Percentiles rank a stretch among this genome's conserved stretches.
These are phyloP conservation scores for Scotopteryx bipunctaria DNA, from an alignment of 2,888 invertebrate genomes.

Conservation along the genomic window DNA sequence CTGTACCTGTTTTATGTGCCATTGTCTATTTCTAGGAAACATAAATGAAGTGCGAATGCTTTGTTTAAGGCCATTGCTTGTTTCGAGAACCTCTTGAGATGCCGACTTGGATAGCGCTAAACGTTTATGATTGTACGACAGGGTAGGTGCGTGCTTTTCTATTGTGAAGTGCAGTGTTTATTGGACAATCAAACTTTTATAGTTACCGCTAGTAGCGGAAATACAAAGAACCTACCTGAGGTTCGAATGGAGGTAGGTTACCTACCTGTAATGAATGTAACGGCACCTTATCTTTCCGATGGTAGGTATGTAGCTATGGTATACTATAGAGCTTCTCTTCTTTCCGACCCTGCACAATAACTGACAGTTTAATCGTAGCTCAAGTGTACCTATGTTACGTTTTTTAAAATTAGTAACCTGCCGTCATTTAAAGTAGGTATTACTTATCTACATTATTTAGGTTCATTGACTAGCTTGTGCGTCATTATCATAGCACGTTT, in stretches of 20 bases:
- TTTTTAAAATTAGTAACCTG: neutral
- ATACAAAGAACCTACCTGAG: neutral
- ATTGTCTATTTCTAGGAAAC: constrained; percentile 61
- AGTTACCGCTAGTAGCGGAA: constrained; percentile 1
- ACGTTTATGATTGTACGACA: constrained; percentile 40
- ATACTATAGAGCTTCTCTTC: too few relatives aligned
- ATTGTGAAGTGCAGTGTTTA: constrained; percentile 12
- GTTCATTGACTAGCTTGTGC: constrained; percentile 5
- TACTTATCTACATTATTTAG: neutral
- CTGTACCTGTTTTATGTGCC: constrained; percentile 60
- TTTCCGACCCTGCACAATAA: too few relatives aligned
- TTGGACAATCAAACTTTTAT: constrained; percentile 7
- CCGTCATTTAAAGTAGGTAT: neutral
- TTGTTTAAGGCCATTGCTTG: constrained; percentile 54
- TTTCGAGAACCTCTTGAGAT: constrained; percentile 46
- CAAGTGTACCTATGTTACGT: neutral
- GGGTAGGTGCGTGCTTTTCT: constrained; percentile 2
- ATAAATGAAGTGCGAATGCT: constrained; percentile 46
- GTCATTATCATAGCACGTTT: constrained; percentile 12
- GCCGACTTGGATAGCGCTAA: constrained; percentile 37
- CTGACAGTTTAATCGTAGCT: too few relatives aligned
- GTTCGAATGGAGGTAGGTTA: too few relatives aligned
- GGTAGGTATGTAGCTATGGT: too few relatives aligned
- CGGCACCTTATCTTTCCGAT: too few relatives aligned
- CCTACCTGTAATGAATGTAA: too few relatives aligned